Conservation (phyloP, 2,888 invertebrate species). For the Nasonia oneida region DNA sequence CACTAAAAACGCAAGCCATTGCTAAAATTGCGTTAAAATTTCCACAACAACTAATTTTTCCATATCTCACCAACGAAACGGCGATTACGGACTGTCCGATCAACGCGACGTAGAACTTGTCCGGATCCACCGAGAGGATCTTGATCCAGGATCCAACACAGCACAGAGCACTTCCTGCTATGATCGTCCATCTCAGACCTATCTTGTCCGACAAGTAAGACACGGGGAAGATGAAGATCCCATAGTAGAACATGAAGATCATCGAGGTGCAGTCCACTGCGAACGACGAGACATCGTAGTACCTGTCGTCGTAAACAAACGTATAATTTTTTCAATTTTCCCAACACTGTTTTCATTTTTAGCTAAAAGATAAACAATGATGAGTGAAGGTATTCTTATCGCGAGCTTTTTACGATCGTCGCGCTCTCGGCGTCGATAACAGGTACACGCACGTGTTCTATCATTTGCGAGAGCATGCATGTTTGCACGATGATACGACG, state of each 20-base stretch:
- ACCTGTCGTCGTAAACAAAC: conserved; percentile 66
- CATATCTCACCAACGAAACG: conserved; percentile 67
- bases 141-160: conserved; percentile 84
- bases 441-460: too few relatives aligned
- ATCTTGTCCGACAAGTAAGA: conserved; percentile 77
- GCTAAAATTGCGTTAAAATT: too few relatives aligned
- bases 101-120: conserved; percentile 84
- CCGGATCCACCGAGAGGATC: conserved; percentile 82
- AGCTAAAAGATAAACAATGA: too few relatives aligned
- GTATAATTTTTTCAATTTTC: too few relatives aligned
- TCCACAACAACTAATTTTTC: neutral
- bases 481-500: too few relatives aligned
- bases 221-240: conserved; percentile 85
- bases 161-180: conserved; percentile 81
- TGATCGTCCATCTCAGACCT: conserved; percentile 81
- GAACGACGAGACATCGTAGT: conserved; percentile 77
- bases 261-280: conserved; percentile 85
- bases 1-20: too few relatives aligned
- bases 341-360: too few relatives aligned
- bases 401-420: too few relatives aligned
- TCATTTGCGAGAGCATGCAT: too few relatives aligned
- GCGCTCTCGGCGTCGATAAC: too few relatives aligned
- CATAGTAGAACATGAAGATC: conserved; percentile 85
- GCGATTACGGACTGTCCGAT: conserved; percentile 82
- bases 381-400: too few relatives aligned